phyloP scores from a whole-genome alignment of 53 echinoderm and acorn worm species.

The Antedon mediterranea region DNA sequence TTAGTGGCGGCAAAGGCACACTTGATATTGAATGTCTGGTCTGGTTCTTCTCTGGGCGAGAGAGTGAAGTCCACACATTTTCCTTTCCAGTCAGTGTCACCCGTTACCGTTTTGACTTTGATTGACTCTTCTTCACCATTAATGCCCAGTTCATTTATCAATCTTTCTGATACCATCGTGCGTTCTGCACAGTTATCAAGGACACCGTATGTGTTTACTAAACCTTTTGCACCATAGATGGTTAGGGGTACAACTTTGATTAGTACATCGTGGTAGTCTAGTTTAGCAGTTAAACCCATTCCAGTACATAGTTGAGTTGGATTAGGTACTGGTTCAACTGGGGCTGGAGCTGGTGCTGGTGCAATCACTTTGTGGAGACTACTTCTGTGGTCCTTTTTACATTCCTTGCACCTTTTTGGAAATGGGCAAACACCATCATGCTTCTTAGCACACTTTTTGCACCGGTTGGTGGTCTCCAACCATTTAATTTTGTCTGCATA shows the following conservation, averaged over 20 bases:
- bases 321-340: neutral
- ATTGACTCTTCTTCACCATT: neutral
- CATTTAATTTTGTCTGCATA: slow-evolving; percentile 6
- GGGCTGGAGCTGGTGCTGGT: neutral
- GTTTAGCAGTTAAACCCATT: slow-evolving; percentile 3
- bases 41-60: slow-evolving; percentile 4
- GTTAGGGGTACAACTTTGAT: slow-evolving; percentile 12
- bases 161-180: slow-evolving; percentile 8
- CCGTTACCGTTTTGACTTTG: slow-evolving; percentile 7
- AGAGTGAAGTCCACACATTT: slow-evolving; percentile 11
- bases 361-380: slow-evolving; percentile 19
- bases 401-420: slow-evolving; percentile 12
- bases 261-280: slow-evolving; percentile 16
- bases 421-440: slow-evolving; percentile 8
- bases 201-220: slow-evolving; percentile 10
- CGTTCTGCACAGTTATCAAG: slow-evolving; percentile 18
- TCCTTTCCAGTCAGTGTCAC: slow-evolving; percentile 6
- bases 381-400: slow-evolving; percentile 11
- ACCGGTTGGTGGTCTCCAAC: slow-evolving; percentile 5
- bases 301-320: slow-evolving; percentile 11
- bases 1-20: slow-evolving; percentile 7
- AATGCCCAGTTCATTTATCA: neutral
- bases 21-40: slow-evolving; percentile 11
- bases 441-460: slow-evolving; percentile 16
- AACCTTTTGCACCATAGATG: slow-evolving; percentile 6